Base-by-base conservation (phyloP, 2,797 vertebrate genomes). In the Gymnoscopelus microlampas region DNA sequence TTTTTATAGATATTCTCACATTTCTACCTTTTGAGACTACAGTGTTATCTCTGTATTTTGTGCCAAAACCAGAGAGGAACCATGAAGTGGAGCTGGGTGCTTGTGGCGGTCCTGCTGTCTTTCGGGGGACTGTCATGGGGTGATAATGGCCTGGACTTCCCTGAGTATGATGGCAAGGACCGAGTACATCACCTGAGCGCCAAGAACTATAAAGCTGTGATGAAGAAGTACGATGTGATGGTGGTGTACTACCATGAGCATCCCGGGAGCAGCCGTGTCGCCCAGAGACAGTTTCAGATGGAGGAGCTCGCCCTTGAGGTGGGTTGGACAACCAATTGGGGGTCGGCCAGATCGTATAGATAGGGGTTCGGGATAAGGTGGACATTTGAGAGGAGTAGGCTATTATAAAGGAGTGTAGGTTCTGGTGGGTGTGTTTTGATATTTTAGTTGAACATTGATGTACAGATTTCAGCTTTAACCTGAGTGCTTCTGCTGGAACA, bases 221-320 rank as follows among this genome's bases (percentile, higher is more conserved):
- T 96, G 93, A 96, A 95, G 93, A 95, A 95, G 91, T 96, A 94
- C 14, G 95, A 96, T 29, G 92, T 95, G 57, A 92, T 97, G 91
- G 95, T 96, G 2, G 92, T 97, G 72, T 96, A 96, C 79, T 95
- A 96, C 90, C 96, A 96, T n/a, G 95, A 95, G 49, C 95, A 95
- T 47, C 92, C 95, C 0, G 94, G 91, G 82, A 91, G 94, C 15
- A 93, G 91, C 94, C 94, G 92, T 87, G 93, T 92, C 74, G 94
- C 95, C 35, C 95, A 95, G 86, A 95, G 81, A 84, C 96, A 97
- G 81, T 96, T 95, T 77, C 93, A 96, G 82, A 92, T 95, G 79
- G 95, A 97, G 80, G 96, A 97, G 86, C 88, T 96, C 77, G 93
- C 94, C 73, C 91, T 97, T 63, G 96, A 97, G 96, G 96, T 97